Conservation (phyloP, 2,113 vertebrate genomes). For the Chitala chitala region DNA sequence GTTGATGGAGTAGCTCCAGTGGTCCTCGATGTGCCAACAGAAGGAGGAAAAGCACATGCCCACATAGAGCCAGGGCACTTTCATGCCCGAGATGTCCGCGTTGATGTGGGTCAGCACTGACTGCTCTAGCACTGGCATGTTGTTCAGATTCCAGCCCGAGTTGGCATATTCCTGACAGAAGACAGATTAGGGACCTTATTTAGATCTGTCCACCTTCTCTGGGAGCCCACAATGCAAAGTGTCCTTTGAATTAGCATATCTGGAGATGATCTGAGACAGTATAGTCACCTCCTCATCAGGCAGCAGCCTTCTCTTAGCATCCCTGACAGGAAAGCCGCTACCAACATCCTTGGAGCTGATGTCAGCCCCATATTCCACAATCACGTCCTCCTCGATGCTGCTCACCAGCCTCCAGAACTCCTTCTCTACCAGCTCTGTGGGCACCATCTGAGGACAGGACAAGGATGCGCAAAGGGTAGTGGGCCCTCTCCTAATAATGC, state of each 20-base stretch:
- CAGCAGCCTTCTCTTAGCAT: constrained; percentile 79
- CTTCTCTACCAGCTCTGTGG: constrained; percentile 94
- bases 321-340: constrained; percentile 88
- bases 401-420: constrained; percentile 97
- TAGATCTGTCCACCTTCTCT: no score
- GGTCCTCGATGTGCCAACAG: constrained; percentile 98
- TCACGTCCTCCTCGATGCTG: constrained; percentile 96
- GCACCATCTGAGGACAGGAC: constrained; percentile 79
- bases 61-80: constrained; percentile 96
- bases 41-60: constrained; percentile 99
- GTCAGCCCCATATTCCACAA: constrained; percentile 95
- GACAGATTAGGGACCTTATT: no score
- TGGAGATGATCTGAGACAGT: background rate
- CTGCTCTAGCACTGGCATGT: constrained; percentile 96
- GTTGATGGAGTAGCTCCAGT: constrained; percentile 99
- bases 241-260: background rate
- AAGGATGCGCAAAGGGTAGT: background rate
- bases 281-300: constrained; percentile 85
- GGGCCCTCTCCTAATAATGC: no score
- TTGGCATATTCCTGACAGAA: constrained; percentile 84
- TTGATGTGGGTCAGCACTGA: constrained; percentile 95
- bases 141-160: constrained; percentile 97
- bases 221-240: no score
- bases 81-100: constrained; percentile 97
- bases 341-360: constrained; percentile 96